Percentiles rank a stretch among this genome's conserved stretches.
Evolutionary conservation across 2,113 vertebrate genomes (phyloP).

Genomic region (Cochlearius cochlearius): DNA sequence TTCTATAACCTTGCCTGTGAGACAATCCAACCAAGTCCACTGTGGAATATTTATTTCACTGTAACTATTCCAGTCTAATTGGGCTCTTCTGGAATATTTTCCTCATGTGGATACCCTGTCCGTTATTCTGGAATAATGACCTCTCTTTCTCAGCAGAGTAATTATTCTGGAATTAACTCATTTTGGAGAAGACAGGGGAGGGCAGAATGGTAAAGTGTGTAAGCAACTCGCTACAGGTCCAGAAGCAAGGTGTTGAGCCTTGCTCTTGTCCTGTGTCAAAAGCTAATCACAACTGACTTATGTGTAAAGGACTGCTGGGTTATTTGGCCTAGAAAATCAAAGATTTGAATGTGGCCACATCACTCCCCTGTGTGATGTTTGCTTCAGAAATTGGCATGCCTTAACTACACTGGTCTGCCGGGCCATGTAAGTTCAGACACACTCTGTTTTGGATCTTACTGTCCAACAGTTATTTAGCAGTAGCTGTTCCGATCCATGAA

Average conservation of each 20-base stretch:
- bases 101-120: not conserved
- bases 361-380: not conserved
- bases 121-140: not conserved
- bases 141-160: not conserved
- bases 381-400: not conserved
- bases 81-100: not conserved
- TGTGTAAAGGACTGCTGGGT: not conserved
- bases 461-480: not conserved
- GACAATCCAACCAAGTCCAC: not conserved
- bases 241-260: not conserved
- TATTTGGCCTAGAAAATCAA: not conserved
- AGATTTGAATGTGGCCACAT: not conserved
- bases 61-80: not conserved
- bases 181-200: not conserved
- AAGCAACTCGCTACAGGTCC: not conserved
- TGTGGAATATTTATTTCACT: not conserved
- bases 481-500: not conserved
- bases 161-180: not conserved
- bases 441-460: not conserved
- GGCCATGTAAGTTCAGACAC: not conserved
- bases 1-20: not conserved
- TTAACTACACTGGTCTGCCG: not conserved
- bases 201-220: not conserved
- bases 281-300: not conserved
- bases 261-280: not conserved